Evolutionary conservation across 2,888 invertebrate species (phyloP), one percentile per base, ranked within the genome.

Genomic region (Tuta absoluta): DNA sequence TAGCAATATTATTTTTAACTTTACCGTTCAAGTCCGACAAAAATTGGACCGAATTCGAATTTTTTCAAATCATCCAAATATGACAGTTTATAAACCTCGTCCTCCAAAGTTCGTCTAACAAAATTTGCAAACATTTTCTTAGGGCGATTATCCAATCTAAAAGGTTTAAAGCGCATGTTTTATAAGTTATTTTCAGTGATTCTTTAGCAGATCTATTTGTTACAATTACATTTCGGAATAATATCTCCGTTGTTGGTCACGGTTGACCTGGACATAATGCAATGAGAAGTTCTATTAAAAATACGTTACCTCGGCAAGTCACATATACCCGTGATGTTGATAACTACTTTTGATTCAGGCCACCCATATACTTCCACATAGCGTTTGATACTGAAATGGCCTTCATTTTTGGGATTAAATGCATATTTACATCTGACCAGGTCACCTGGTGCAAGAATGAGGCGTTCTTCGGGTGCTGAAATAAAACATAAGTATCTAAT

Each of bases 61-160:
- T 85, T 65, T 71, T 90, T 89, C 1, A 76, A 73, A 68, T 91
- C 90, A 67, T 91, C 89, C 69, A 91, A 82, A 76, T 84, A 91
- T 12, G 89, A 86, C 0, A 78, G 71, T 78, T 89, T 90, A 62
- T 91, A 91, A 23, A 88, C 79, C 23, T 79, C 75, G 59, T 84
- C 85, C 68, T 88, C 88, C 10, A 81, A 63, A 10, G 87, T 84
- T 73, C 89, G 80, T 72, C 91, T 80, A 0, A 78, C 80, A 69
- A 91, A 91, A 69, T 86, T 85, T 66, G 82, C 80, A 65, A 91
- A 91, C 88, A 91, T 89, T 72, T 91, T 91, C 73, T 91, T 91
- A 0, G 91, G 89, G 24, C 91, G 83, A 67, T 83, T 88, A 64
- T 91, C 91, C 65, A 91, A 74, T 68, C 91, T 91, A 71, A n/a